Evolutionary conservation across 2,113 vertebrate genomes (phyloP), one percentile per base, ranked within the genome.

Genomic region (Hiodon tergisus): DNA sequence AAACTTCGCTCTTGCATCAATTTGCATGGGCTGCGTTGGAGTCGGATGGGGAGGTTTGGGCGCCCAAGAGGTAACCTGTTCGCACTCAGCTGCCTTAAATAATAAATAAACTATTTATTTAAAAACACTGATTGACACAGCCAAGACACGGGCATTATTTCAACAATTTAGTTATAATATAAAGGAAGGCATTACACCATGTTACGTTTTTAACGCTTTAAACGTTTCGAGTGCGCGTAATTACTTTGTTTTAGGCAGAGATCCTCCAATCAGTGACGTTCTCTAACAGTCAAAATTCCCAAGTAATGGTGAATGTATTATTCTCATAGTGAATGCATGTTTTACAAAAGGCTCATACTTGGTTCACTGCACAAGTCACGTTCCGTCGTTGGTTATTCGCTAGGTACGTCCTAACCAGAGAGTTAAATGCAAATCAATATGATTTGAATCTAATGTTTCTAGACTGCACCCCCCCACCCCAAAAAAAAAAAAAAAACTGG

Each of bases 401-500:
- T 31, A 31, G 31, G 31, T 31, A 31, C 31, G 31, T 31, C 31
- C 31, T 31, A 31, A 31, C 31, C 31, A 31, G 31, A 31, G 31
- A 31, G 31, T 31, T 31, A 31, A 31, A 31, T 31, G 31, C 31
- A 31, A 31, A 31, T 31, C 31, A 31, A 31, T 31, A 31, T 31
- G 31, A 51, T 53, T 57, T 57, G 52, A 14, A 14, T 58, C 53
- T 57, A 11, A 17, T 47, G 47, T 62, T 48, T 3, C 31, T 52
- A 9, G 61, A 10, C 48, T 16, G 4, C 46, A 51, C 31, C 9
- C n/a, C 48, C 58, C 66, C 2, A 14, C 31, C 31, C 31, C 54
- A 87, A 90, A 91, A 87, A 0, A 6, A 68, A 0, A 6, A 68
- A 9, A 87, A 79, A 16, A 77, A 70, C 89, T 77, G 84, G 87